Conservation (phyloP, 2,888 invertebrate species). For the Heteropelma amictum region DNA sequence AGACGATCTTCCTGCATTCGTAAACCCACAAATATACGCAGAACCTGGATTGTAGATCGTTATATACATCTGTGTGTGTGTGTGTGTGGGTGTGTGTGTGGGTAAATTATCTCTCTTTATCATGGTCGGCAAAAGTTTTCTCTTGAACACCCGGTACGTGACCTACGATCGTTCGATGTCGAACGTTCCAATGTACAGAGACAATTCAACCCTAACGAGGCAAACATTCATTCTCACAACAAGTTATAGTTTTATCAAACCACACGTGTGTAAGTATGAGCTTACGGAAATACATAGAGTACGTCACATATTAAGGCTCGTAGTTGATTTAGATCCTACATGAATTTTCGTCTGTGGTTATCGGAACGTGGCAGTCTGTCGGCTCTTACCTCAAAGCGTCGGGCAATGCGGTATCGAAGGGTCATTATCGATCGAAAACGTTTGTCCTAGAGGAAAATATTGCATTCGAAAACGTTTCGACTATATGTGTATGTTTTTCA, state of each 20-base stretch:
- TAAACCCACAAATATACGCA: constrained; percentile 3
- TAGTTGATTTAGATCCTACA: no score
- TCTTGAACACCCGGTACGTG: constrained; percentile 44
- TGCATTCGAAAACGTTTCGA: no score
- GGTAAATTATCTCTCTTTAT: background rate
- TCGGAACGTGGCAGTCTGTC: constrained; percentile 4
- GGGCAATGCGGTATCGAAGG: background rate
- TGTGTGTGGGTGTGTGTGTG: no score
- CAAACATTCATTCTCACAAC: constrained; percentile 19
- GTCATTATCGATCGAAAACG: background rate
- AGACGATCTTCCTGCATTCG: background rate
- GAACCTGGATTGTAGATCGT: background rate
- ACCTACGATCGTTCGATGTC: constrained; percentile 20
- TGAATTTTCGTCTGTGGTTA: background rate
- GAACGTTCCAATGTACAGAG: constrained; percentile 36
- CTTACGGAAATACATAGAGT: no score
- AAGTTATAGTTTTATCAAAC: constrained; percentile 40
- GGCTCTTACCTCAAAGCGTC: background rate
- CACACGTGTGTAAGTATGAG: background rate
- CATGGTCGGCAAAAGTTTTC: constrained; percentile 34
- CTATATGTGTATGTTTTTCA: no score
- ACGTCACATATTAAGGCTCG: background rate
- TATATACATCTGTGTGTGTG: background rate
- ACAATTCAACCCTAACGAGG: constrained; percentile 55
- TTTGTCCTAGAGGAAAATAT: no score